Evolutionary conservation across 2,888 invertebrate species (phyloP), one percentile per base, ranked within the genome.

Genomic region (Andrena praecox): DNA sequence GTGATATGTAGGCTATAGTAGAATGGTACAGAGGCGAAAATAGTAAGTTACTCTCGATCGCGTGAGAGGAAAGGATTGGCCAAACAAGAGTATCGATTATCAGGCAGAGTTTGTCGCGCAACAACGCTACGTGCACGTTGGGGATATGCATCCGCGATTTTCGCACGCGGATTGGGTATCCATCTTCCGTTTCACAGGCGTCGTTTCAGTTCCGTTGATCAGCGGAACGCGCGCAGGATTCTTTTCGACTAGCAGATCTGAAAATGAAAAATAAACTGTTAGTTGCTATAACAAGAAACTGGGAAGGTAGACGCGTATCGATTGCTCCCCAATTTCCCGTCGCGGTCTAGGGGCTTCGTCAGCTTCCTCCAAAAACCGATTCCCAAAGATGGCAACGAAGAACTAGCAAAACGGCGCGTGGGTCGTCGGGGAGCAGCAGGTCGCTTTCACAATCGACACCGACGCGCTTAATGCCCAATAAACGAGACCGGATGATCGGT

Each of bases 401-500:
- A 56, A 77, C 33, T 33, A 24, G 35, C 48, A 68, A 66, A 66
- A n/a, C 42, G 50, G 35, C 33, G 63, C 6, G 64, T 29, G 20
- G 27, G 27, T 29, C 29, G 62, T 35, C 20, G 42, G 54, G 48
- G 48, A 66, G 27, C 59, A 59, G 31, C 63, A 62, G 56, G 54
- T 81, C 60, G 54, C 24, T 69, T 77, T 73, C 80, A 75, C 68
- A 59, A 63, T 29, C 50, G 12, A 20, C 71, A 52, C 71, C 33
- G 67, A 16, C 56, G 24, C 82, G 68, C 67, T 76, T 81, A 67
- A 71, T 81, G 63, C 35, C 59, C 74, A 67, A 80, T 80, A 82
- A 82, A 82, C 75, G 75, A 75, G 71, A 42, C 33, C 56, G 68
- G 71, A 82, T 76, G 71, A 81, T 81, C 76, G 29, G 63, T 31